These are phyloP conservation scores for Torymus texanus DNA, from an alignment of 2,888 invertebrate genomes.

Conservation along the genomic window DNA sequence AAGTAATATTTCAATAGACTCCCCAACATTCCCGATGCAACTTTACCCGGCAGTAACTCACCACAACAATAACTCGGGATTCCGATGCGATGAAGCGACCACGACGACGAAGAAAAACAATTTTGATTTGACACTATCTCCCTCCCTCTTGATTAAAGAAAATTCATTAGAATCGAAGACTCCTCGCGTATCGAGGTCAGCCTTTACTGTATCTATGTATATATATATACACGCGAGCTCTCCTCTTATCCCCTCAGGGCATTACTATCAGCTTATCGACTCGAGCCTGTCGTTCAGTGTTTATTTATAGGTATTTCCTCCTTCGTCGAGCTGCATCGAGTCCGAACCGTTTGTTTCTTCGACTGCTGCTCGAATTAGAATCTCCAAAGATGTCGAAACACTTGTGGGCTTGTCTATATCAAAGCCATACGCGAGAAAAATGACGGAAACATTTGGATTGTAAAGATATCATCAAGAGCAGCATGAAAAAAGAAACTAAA, in stretches of 20 bases:
- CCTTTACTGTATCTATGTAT: too few relatives aligned
- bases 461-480: conserved; percentile 26
- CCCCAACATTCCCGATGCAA: too few relatives aligned
- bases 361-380: conserved; percentile 36
- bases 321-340: not conserved
- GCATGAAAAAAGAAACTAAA: not conserved
- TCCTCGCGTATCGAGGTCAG: conserved; percentile 24
- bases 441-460: conserved; percentile 40
- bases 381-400: conserved; percentile 28
- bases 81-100: not conserved
- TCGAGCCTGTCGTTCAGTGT: not conserved
- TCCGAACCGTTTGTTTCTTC: conserved; percentile 28
- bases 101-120: not conserved
- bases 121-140: not conserved
- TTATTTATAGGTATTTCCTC: conserved; percentile 42
- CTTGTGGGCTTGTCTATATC: too few relatives aligned
- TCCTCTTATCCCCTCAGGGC: conserved; percentile 14
- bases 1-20: too few relatives aligned
- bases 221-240: not conserved
- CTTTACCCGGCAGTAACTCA: too few relatives aligned
- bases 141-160: conserved; percentile 1
- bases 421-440: not conserved
- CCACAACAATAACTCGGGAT: not conserved
- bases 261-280: conserved; percentile 37
- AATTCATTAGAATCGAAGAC: conserved; percentile 22